Percentiles rank a stretch among this genome's conserved stretches.
Conservation (phyloP, 2,797 vertebrate genomes). For the Dallia pectoralis region DNA sequence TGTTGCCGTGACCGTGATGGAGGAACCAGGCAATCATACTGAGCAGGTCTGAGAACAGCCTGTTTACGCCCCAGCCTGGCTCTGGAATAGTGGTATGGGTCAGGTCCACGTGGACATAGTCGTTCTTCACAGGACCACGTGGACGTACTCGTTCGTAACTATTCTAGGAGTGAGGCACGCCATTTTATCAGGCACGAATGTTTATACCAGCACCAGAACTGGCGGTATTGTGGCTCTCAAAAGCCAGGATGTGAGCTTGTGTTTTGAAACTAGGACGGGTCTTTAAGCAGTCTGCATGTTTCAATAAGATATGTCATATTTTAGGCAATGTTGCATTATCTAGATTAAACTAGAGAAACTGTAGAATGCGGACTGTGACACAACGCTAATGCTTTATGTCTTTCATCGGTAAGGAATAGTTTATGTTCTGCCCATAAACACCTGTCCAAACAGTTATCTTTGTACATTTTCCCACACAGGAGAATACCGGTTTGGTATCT, state of each 20-base stretch:
- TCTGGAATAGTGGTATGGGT: constrained; percentile 30
- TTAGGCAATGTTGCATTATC: background rate
- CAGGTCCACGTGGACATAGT: constrained; percentile 26
- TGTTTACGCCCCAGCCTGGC: constrained; percentile 35
- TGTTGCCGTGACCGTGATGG: constrained; percentile 3
- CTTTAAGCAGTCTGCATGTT: background rate
- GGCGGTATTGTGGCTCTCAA: constrained; percentile 42
- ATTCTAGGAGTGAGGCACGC: constrained; percentile 27
- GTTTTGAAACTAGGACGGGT: background rate
- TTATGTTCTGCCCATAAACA: no score
- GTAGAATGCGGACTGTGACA: background rate
- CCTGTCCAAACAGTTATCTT: no score
- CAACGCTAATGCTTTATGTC: background rate
- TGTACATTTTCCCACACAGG: no score
- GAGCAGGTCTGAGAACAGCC: constrained; percentile 34
- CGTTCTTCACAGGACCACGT: no score
- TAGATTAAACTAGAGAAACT: background rate
- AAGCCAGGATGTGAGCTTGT: constrained; percentile 47
- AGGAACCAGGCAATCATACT: constrained; percentile 13
- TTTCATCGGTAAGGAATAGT: no score
- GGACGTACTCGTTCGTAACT: constrained; percentile 45
- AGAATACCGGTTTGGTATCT: no score
- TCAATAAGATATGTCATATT: no score
- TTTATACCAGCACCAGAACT: constrained; percentile 58
- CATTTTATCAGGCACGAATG: constrained; percentile 55